These are phyloP conservation scores for Acleris sparsana DNA, from an alignment of 2,888 invertebrate genomes.

Conservation along the genomic window DNA sequence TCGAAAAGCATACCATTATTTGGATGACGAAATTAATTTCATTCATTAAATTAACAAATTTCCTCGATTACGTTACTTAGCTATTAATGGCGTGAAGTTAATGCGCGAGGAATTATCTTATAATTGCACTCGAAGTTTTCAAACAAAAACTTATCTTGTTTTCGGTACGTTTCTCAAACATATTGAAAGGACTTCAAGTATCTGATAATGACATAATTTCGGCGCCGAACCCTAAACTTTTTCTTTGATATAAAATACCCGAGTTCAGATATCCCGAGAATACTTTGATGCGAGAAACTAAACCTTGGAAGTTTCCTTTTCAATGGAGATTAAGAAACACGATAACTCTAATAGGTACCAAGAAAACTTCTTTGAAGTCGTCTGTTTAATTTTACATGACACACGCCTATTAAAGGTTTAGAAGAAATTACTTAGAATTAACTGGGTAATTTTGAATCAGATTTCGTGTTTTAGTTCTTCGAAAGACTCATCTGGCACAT, in stretches of 20 bases:
- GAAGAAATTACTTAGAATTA: no score
- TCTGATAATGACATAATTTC: conserved; percentile 31
- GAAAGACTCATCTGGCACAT: no score
- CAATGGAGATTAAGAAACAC: conserved; percentile 18
- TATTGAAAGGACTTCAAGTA: conserved; percentile 30
- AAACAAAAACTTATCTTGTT: conserved; percentile 12
- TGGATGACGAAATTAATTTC: conserved; percentile 16
- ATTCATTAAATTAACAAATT: conserved; percentile 17
- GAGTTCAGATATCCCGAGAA: conserved; percentile 11
- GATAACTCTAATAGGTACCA: conserved; percentile 13
- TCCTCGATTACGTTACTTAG: conserved; percentile 18
- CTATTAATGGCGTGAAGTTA: conserved; percentile 16
- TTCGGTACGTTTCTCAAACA: conserved; percentile 11
- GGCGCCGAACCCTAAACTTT: conserved; percentile 31
- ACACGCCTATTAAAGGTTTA: no score
- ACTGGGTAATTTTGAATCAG: no score
- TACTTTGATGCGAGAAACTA: conserved; percentile 22
- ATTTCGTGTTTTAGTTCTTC: no score
- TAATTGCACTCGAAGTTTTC: conserved; percentile 11
- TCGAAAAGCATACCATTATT: conserved; percentile 23
- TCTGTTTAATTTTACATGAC: background rate
- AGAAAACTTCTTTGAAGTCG: conserved; percentile 5
- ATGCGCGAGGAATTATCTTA: conserved; percentile 3
- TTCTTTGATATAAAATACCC: conserved; percentile 28
- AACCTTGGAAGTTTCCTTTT: conserved; percentile 23